Base-by-base conservation (phyloP, 2,888 invertebrate species). In the Galerucella pusilla region DNA sequence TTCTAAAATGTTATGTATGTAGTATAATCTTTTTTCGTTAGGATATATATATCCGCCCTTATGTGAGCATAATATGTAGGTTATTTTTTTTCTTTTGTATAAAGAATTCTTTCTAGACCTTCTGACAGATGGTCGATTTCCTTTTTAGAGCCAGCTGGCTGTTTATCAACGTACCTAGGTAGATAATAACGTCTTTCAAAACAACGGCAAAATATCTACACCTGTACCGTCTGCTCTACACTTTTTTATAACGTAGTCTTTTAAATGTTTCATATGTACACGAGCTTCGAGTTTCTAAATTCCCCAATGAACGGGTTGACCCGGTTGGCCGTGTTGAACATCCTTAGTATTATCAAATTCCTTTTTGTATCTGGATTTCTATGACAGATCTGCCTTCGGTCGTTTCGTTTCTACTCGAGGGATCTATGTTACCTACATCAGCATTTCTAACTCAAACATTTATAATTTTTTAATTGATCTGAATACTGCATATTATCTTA, bases 141-240 rank as follows among this genome's bases (percentile, higher is more conserved):
- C 77, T 74, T 78, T 70, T 78, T 75, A 68, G 60, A 57, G 59
- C 78, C 83, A 84, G 81, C 84, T 84, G 84, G 79, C 79, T 75
- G 20, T 65, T 68, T 57, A 60, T 61, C 28, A 61, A 28, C 35
- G 14, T 66, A 78, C 80, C 80, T 80, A 82, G 81, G 81, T 80
- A 81, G 81, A 81, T 81, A 82, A 82, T 82, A 80, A 81, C 74
- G 79, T 81, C 80, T 78, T 81, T 73, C 74, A 80, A 54, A 79
- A 74, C 80, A 81, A 82, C 83, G 81, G 82, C 82, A 68, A 75
- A 71, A 74, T 60, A 65, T 69, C 46, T 64, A 16, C 61, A 61
- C 61, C 52, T 65, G 28, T 49, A 64, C 60, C 71, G 82, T 81
- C 82, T 83, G 83, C 81, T 73, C 78, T 75, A 75, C 74, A 63